Base-by-base conservation (phyloP, 2,113 vertebrate species). In the Nibea albiflora region DNA sequence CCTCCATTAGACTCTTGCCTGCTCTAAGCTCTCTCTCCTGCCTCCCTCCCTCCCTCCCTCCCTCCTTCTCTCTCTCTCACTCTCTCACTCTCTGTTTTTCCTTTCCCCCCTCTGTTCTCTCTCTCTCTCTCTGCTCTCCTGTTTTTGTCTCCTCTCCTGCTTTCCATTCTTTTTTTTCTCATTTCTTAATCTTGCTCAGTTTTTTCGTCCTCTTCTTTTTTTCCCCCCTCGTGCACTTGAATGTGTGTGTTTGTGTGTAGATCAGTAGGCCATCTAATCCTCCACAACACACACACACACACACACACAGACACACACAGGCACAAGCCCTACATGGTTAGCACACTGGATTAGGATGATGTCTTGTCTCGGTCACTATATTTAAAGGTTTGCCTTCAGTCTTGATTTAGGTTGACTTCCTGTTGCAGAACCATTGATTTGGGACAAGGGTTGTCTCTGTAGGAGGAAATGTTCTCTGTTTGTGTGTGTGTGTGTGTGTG, bases 211-310 rank as follows among this genome's bases (percentile, higher is more conserved):
- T 74, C 44, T 54, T 63, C 69, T 72, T 24, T 8, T 8, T 1
- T 1, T 7, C 5, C n/a, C 44, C 52, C 20, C 58, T 47, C 39
- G 50, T 81, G 52, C 72, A 58, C 86, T 79, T 76, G 52, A 64
- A 49, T 73, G 61, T 74, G 62, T 78, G 62, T 79, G 85, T 85
- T 56, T 87, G 76, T 84, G 81, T 89, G 76, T 71, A 77, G 83
- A 87, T 87, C 80, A 86, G 65, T 83, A 70, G 81, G 80, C 76
- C 78, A 90, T 80, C 78, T 89, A 91, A 89, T 90, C 85, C 87
- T 31, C 26, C 65, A 42, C 56, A 28, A 76, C 60, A 82, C 75
- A 75, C 74, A 75, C 57, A 65, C 50, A 71, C 53, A 35, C 67
- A 64, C 64, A 63, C 76, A 58, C 47, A 66, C 53, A 73, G 1